Conservation (phyloP, 2,797 vertebrate species). For the Thamnophis elegans region DNA sequence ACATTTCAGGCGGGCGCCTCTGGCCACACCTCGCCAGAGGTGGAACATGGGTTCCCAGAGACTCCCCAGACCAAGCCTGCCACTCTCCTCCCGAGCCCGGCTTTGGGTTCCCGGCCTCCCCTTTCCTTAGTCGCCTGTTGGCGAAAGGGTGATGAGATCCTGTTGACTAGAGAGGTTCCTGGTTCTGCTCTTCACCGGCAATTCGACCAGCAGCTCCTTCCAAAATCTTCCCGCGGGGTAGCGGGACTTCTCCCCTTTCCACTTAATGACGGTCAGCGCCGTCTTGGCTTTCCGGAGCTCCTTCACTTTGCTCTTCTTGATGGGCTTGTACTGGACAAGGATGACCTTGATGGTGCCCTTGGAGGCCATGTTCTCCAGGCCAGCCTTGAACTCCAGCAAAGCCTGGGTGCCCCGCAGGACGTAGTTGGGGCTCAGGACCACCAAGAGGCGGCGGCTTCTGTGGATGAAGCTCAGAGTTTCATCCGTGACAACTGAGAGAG, state of each 20-base stretch:
- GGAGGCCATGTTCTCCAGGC: conserved; percentile 87
- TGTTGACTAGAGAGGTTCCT: conserved; percentile 51
- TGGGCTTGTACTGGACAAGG: conserved; percentile 88
- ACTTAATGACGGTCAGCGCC: conserved; percentile 85
- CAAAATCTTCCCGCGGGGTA: conserved; percentile 88
- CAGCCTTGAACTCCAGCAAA: conserved; percentile 93
- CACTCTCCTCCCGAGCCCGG: not conserved
- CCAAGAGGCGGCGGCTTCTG: conserved; percentile 89
- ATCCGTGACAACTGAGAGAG: conserved; percentile 88
- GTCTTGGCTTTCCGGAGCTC: conserved; percentile 85
- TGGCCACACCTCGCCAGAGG: not conserved
- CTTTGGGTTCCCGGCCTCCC: not conserved
- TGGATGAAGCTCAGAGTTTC: conserved; percentile 94
- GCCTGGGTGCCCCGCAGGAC: conserved; percentile 87
- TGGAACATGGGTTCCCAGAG: not conserved
- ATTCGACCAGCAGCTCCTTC: conserved; percentile 88
- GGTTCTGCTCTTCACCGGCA: conserved; percentile 77
- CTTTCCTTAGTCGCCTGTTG: conserved; percentile 59
- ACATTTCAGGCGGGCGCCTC: not conserved
- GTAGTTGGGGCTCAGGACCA: conserved; percentile 90
- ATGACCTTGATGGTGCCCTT: conserved; percentile 87
- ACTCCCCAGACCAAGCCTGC: not conserved
- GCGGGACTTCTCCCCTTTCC: conserved; percentile 89
- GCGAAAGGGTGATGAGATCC: conserved; percentile 51
- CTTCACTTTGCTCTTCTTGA: conserved; percentile 82